These are phyloP conservation scores for Ferdinandea cuprea DNA, from an alignment of 2,888 invertebrate species.

Conservation along the genomic window DNA sequence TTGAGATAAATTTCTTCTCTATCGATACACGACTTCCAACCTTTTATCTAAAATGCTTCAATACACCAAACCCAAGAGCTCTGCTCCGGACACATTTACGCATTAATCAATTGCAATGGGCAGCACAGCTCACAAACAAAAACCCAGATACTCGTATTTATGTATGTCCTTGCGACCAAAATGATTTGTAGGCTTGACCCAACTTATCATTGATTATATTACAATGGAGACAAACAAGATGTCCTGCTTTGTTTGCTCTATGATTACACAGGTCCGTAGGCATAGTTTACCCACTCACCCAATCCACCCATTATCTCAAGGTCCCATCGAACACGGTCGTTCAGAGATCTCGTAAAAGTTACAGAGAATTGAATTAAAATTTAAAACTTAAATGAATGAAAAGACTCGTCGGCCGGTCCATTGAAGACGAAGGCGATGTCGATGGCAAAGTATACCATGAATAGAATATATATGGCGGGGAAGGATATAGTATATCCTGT, in stretches of 20 bases:
- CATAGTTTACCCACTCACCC: constrained; percentile 43
- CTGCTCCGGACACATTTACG: constrained; percentile 66
- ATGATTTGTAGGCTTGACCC: constrained; percentile 75
- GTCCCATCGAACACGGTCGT: constrained; percentile 17
- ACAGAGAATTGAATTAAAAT: constrained; percentile 73
- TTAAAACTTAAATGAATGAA: constrained; percentile 73
- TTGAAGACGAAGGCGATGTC: constrained; percentile 45
- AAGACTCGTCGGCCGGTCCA: constrained; percentile 37
- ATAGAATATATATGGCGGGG: neutral
- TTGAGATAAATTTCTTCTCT: constrained; percentile 9
- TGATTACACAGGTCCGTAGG: constrained; percentile 51
- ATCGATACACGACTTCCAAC: constrained; percentile 6
- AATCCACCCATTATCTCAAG: constrained; percentile 44
- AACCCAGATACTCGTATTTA: constrained; percentile 17
- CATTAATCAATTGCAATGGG: constrained; percentile 73
- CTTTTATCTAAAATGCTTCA: constrained; percentile 44
- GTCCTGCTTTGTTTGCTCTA: constrained; percentile 72
- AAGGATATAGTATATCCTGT: neutral
- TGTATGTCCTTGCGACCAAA: constrained; percentile 67
- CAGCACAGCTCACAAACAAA: constrained; percentile 33
- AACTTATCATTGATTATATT: constrained; percentile 75
- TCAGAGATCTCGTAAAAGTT: constrained; percentile 69
- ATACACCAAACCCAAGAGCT: constrained; percentile 12
- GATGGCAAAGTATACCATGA: constrained; percentile 21
- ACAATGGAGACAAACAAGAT: constrained; percentile 72